Evolutionary conservation across 64 coral and sea anemone species (phyloP).

Genomic region (Platygyra sinensis): DNA sequence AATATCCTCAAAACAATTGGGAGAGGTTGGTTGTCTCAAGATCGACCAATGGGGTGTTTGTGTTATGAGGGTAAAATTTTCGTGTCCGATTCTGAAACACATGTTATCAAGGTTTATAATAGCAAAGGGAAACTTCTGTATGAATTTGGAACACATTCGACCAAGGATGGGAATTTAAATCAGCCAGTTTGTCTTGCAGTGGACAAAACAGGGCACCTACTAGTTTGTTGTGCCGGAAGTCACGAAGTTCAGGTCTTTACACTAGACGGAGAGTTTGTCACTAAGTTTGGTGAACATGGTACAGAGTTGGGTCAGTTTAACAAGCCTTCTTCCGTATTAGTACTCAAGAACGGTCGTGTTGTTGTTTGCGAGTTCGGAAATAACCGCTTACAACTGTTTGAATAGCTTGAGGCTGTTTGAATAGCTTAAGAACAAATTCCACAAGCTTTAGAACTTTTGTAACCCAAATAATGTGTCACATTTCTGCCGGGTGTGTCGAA

Average conservation of each 20-base stretch:
- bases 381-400: constrained; percentile 2
- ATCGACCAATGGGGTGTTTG: neutral
- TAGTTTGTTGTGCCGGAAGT: neutral
- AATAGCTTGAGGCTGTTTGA: neutral
- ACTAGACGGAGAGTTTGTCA: constrained; percentile 4
- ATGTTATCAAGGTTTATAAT: neutral
- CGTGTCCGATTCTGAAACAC: neutral
- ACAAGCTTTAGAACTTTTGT: neutral
- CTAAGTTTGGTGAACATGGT: constrained; percentile 5
- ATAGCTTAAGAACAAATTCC: neutral
- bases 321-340: neutral
- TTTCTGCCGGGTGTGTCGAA: no score
- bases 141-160: neutral
- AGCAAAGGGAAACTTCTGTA: neutral
- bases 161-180: constrained; percentile 4
- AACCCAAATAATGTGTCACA: no score
- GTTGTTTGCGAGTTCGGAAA: constrained; percentile 14
- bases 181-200: constrained; percentile 25
- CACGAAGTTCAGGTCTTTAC: constrained; percentile 7
- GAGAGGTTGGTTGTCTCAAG: neutral
- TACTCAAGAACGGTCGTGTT: neutral
- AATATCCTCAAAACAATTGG: neutral
- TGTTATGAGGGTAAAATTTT: constrained; percentile 2
- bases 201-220: constrained; percentile 39
- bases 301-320: neutral